phyloP scores from a whole-genome alignment of 2,797 vertebrate species.

The Xenopus petersii region DNA sequence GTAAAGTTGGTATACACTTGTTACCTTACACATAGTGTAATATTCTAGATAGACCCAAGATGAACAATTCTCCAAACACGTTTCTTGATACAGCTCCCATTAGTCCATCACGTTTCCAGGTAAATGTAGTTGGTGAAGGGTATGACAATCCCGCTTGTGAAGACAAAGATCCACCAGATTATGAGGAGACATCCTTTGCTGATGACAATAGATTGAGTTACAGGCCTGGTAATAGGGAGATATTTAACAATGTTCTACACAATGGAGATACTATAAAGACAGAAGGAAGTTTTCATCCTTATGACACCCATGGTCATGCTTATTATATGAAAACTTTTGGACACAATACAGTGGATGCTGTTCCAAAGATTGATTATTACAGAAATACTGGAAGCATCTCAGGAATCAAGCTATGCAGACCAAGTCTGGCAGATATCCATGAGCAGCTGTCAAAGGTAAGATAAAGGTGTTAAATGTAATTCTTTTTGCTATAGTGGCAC shows the following conservation, averaged over 20 bases:
- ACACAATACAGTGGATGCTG: conserved; percentile 88
- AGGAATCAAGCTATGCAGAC: conserved; percentile 80
- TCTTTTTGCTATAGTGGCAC: no score
- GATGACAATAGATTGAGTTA: conserved; percentile 66
- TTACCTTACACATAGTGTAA: background rate
- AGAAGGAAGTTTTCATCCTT: conserved; percentile 70
- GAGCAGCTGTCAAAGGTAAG: conserved; percentile 92
- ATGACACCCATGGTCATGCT: conserved; percentile 70
- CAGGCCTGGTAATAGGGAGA: conserved; percentile 66
- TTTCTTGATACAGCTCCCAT: conserved; percentile 63
- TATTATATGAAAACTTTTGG: conserved; percentile 84
- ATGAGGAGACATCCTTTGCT: conserved; percentile 79
- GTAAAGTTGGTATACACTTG: conserved; percentile 8
- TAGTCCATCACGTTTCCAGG: conserved; percentile 66
- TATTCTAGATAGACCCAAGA: conserved; percentile 18
- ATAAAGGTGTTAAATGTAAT: conserved; percentile 9
- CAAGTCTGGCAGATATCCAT: conserved; percentile 92
- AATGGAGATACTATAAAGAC: conserved; percentile 67
- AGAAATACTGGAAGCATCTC: conserved; percentile 89
- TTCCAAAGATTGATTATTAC: conserved; percentile 94
- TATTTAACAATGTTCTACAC: conserved; percentile 69
- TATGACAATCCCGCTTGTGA: conserved; percentile 59
- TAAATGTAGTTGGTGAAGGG: conserved; percentile 68
- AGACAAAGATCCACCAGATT: conserved; percentile 77
- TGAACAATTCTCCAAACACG: conserved; percentile 63